Evolutionary conservation across 2,888 invertebrate genomes (phyloP), one percentile per base, ranked within the genome.

Genomic region (Taphrorychus bicolor): DNA sequence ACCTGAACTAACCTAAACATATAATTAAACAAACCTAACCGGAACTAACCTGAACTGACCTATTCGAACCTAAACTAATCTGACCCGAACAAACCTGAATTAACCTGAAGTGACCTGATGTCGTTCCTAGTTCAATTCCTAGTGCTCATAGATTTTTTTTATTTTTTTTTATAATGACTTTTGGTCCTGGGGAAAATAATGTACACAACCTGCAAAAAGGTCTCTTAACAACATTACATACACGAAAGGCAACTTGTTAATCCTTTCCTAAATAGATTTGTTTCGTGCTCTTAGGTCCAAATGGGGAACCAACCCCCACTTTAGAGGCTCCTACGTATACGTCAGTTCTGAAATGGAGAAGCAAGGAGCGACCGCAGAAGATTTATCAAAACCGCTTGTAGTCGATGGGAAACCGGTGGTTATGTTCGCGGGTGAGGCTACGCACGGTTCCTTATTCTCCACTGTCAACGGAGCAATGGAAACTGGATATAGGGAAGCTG

Each of bases 251-350:
- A n/a, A 42, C 5, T 0, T 42, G n/a, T 4, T 45, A n/a, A 45
- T 45, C 14, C 11, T 9, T 32, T 32, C 7, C 32, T 32, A 32
- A 51, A 59, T 61, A 2, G 17, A n/a, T 2, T 23, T 54, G 51
- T 48, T 41, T 41, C 23, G 21, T 53, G 16, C 16, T n/a, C 58
- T 2, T 23, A 70, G 70, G 7, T 89, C 93, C 0, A 84, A 82
- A 1, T 94, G 94, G 94, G 85, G 84, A 70, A 84, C 84, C 0
- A 89, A 93, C 81, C 86, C 87, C 0, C 87, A 85, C 80, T 89
- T 90, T 3, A 84, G 87, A 51, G 94, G 94, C 1, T 89, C 90
- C 0, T 94, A 94, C 78, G 85, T 87, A 2, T 90, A 84, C 78
- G 84, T 86, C 73, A 87, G 86, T 70, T 73, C 87, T 45, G 76